Percentiles rank a stretch among this genome's conserved stretches.
Evolutionary conservation across 2,113 vertebrate species (phyloP).

Genomic region (Pungitius pungitius): DNA sequence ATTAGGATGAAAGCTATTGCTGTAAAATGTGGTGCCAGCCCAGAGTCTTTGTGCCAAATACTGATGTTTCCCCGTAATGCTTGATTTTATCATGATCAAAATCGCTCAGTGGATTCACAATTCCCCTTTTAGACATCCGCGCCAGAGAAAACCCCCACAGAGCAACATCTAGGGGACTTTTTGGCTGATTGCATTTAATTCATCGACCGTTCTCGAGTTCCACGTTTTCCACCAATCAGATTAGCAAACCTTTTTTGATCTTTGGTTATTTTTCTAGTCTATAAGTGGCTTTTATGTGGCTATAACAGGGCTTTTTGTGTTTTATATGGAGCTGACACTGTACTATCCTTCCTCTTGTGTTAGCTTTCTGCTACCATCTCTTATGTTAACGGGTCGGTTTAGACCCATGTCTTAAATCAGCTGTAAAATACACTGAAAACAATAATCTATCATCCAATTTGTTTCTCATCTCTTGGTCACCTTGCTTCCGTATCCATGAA

Average conservation of each 20-base stretch:
- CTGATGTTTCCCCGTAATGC: not conserved
- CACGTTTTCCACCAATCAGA: not conserved
- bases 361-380: no score
- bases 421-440: no score
- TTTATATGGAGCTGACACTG: not conserved
- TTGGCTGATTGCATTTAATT: not conserved
- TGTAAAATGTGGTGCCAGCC: slow-evolving; percentile 16
- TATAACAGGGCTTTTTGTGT: not conserved
- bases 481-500: no score
- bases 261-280: not conserved
- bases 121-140: not conserved
- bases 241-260: not conserved
- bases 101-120: not conserved
- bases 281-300: not conserved
- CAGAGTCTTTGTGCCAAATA: slow-evolving; percentile 6
- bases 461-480: no score
- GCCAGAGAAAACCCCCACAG: not conserved
- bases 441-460: no score
- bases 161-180: not conserved
- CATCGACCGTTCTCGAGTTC: not conserved
- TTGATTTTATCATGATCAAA: slow-evolving; percentile 11
- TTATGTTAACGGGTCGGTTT: no score
- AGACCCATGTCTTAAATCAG: no score
- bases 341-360: no score
- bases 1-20: slow-evolving; percentile 3